Evolutionary conservation across 2,797 vertebrate species (phyloP).

Genomic region (Scolopax bukidnonensis): DNA sequence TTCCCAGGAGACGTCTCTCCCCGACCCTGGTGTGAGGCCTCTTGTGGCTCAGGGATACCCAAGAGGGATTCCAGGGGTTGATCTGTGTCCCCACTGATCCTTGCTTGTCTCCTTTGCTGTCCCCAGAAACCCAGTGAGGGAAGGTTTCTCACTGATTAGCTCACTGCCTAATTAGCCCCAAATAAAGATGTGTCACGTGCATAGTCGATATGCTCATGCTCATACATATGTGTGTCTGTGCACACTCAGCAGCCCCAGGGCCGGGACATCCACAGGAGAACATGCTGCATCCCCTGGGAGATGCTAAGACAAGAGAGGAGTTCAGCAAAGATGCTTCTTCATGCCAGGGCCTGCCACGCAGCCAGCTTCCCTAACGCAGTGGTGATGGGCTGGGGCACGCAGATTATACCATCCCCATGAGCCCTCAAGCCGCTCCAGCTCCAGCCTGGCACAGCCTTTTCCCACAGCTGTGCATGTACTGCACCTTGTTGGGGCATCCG

Average conservation of each 20-base stretch:
- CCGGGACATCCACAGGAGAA: not conserved
- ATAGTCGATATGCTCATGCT: not conserved
- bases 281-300: not conserved
- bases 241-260: not conserved
- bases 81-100: not conserved
- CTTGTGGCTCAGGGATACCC: not conserved
- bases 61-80: not conserved
- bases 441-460: not conserved
- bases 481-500: not conserved
- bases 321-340: constrained; percentile 14
- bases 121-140: not conserved
- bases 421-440: not conserved
- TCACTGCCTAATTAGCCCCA: not conserved
- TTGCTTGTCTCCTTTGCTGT: not conserved
- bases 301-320: not conserved
- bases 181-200: not conserved
- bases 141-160: not conserved
- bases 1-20: not conserved
- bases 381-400: constrained; percentile 35
- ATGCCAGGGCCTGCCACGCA: constrained; percentile 31
- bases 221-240: not conserved
- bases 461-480: not conserved
- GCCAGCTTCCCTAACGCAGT: not conserved
- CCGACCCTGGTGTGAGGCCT: not conserved
- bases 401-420: not conserved